Evolutionary conservation across 2,888 invertebrate genomes (phyloP), one percentile per base, ranked within the genome.

Genomic region (Archaeoteleia sp.): DNA sequence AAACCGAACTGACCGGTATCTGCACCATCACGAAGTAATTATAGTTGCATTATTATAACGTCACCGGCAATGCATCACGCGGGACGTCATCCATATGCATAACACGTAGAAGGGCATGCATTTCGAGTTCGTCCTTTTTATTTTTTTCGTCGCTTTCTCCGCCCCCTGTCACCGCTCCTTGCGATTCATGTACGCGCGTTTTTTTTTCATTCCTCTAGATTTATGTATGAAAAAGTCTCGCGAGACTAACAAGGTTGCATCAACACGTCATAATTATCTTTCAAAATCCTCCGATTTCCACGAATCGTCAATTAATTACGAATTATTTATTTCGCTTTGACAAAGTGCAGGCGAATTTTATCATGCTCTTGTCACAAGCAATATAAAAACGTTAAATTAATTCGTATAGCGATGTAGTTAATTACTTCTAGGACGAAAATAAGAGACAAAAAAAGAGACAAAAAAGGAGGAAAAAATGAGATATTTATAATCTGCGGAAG

Each of bases 21-120:
- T 32, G 45, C 34, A 37, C 10, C 10, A 40, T 14, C 43, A 14
- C 48, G 57, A 67, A 74, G 78, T 80, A 83, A 83, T 83, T 83
- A 79, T 70, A 78, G 79, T 72, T 68, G 76, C 77, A 78, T 82
- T 82, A 82, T 81, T 79, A 79, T 76, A 78, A 77, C 78, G 81
- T 83, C 81, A 80, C 72, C 74, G 67, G 78, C 74, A 73, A 82
- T 82, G 79, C 74, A 80, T 83, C 82, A 78, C 57, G 57, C 17
- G 58, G 25, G 20, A 9, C 42, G 32, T 68, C 63, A 68, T 68
- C 53, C 68, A 68, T 63, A 78, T 82, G 79, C 77, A 80, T 78
- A 70, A 71, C 74, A 54, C 46, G 61, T 61, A 70, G 72, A 71
- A 72, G 70, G 58, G 72, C 74, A 70, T 60, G 57, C 35, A 45